A percentile compares a stretch with the other conserved stretches of the same genome.
These are phyloP conservation scores for Limonius californicus DNA, from an alignment of 1,140 invertebrate genomes.

Conservation along the genomic window DNA sequence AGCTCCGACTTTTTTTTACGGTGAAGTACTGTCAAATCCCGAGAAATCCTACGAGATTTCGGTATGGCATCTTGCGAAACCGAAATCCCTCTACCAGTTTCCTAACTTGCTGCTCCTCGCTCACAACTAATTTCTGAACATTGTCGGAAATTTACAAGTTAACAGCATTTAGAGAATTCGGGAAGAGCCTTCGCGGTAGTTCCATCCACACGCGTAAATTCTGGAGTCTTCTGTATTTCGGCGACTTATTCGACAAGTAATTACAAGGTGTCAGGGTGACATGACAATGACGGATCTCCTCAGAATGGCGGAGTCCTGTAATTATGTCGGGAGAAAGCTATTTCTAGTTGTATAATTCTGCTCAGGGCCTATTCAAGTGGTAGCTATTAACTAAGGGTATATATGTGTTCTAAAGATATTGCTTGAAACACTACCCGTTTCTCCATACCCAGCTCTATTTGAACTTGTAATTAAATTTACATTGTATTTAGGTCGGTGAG, in stretches of 20 bases:
- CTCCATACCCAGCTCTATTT: too few species aligned
- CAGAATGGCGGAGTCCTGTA: constrained; percentile 8
- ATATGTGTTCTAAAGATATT: too few species aligned
- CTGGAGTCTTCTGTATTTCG: background rate
- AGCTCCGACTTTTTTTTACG: too few species aligned
- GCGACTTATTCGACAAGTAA: background rate
- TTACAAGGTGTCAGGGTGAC: constrained; percentile 10
- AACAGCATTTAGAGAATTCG: background rate
- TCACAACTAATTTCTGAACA: background rate
- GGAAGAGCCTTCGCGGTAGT: background rate
- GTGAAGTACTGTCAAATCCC: too few species aligned
- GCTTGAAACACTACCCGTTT: too few species aligned
- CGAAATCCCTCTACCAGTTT: background rate
- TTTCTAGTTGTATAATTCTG: too few species aligned
- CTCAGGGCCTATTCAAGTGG: too few species aligned
- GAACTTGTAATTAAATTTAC: too few species aligned
- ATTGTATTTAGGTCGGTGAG: too few species aligned
- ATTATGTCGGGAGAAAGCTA: constrained; percentile 7
- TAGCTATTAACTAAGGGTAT: too few species aligned
- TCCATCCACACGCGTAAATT: background rate
- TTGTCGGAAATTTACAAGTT: background rate
- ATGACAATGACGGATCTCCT: constrained; percentile 19
- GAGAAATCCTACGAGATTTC: background rate
- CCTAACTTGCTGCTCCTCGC: background rate
- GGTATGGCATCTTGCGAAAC: background rate